Percentiles rank a stretch among this genome's conserved stretches.
Conservation (phyloP, 2,113 vertebrate genomes). For the Pyrgilauda ruficollis region DNA sequence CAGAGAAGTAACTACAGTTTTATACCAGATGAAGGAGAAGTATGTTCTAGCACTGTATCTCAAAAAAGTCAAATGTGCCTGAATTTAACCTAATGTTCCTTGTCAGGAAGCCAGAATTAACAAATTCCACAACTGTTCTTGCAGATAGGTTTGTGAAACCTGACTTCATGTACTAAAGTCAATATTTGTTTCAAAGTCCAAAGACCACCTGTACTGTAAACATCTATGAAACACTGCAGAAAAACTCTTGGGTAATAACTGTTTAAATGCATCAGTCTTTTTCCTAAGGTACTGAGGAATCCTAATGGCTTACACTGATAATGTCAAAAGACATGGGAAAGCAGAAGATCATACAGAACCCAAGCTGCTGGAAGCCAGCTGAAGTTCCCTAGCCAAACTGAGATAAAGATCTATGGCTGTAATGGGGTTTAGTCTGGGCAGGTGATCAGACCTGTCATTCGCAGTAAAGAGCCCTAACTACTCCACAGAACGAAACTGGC, state of each 20-base stretch:
- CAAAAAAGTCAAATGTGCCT: not conserved
- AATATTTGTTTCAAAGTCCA: constrained; percentile 65
- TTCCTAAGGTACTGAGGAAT: constrained; percentile 24
- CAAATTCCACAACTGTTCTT: constrained; percentile 8
- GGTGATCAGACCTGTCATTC: not conserved
- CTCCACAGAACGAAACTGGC: not conserved
- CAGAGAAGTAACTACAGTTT: not conserved
- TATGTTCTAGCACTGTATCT: not conserved
- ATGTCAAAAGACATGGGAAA: not conserved
- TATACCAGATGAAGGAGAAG: not conserved
- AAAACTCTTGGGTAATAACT: constrained; percentile 31
- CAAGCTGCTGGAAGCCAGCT: not conserved
- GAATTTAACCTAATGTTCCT: constrained; percentile 51
- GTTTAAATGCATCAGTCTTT: not conserved
- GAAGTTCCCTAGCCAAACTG: not conserved
- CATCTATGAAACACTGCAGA: constrained; percentile 10
- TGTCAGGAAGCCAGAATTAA: constrained; percentile 43
- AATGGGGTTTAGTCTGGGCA: not conserved
- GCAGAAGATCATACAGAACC: not conserved
- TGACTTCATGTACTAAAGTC: constrained; percentile 22
- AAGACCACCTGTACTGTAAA: constrained; percentile 60
- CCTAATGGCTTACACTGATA: not conserved
- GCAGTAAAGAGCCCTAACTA: not conserved
- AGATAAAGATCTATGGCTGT: not conserved
- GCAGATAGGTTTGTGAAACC: constrained; percentile 34